Base-by-base conservation (phyloP, 2,888 invertebrate species). In the Lepetodrilus schrolli region DNA sequence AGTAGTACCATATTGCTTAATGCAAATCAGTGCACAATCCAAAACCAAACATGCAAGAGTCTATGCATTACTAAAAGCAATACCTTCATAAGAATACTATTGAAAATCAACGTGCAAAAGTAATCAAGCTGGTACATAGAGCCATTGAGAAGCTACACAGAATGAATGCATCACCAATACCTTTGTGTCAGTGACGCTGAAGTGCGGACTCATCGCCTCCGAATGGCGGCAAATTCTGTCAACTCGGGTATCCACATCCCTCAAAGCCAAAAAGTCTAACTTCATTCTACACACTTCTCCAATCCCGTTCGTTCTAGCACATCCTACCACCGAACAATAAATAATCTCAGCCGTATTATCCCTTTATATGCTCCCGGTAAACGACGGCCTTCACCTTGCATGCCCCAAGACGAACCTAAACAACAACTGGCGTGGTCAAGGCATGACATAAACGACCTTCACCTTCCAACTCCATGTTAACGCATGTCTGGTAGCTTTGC, bases 391-490 rank as follows among this genome's bases (percentile, higher is more conserved):
- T 58, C 30, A 58, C 20, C 58, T 58, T 58, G 34, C 17, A 30
- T 58, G 58, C 30, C 58, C 58, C 30, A 51, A 51, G 30, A 51
- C 51, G 51, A 51, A 51, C 51, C 30, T 30, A n/a, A n/a, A 13
- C n/a, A 51, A 23, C 34, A 23, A 30, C 58, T 34, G 30, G 30
- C 58, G 58, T 58, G 58, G 30, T 58, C 13, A 17, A 30, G 17
- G 58, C 58, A 58, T 58, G 58, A 26, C 43, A n/a, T n/a, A 23
- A 23, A 30, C 34, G 58, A 34, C 58, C 58, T 58, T 58, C 58
- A 58, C 58, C 58, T 30, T 34, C 58, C 7, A 26, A 7, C 34
- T 10, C 58, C 58, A 58, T 58, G 58, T 58, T 30, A 30, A 58
- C 26, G 58, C 58, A 58, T 58, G 58, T 23, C 58, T 58, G n/a